Evolutionary conservation across 1,140 invertebrate genomes (phyloP).

Genomic region (Oryzaephilus surinamensis): DNA sequence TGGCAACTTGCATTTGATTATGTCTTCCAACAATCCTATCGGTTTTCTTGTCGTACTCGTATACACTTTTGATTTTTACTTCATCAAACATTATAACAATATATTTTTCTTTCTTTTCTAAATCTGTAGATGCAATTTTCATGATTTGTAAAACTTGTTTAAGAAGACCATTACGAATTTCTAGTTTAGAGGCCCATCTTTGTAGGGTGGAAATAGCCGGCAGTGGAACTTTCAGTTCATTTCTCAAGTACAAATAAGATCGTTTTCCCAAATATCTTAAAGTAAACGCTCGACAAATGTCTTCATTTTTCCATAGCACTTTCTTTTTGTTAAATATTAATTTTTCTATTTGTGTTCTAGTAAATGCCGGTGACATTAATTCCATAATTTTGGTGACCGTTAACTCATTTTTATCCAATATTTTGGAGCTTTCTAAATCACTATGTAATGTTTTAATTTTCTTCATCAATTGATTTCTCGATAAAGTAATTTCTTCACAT

Average conservation of each 20-base stretch:
- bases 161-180: slow-evolving; percentile 13
- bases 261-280: slow-evolving; percentile 14
- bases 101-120: slow-evolving; percentile 17
- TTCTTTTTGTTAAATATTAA: neutral
- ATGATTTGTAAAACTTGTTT: slow-evolving; percentile 15
- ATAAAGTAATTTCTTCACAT: too few relatives aligned
- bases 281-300: slow-evolving; percentile 13
- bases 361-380: neutral
- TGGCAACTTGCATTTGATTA: slow-evolving; percentile 28
- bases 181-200: slow-evolving; percentile 15
- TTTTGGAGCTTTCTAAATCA: too few relatives aligned
- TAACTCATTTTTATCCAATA: too few relatives aligned
- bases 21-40: slow-evolving; percentile 34
- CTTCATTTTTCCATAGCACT: too few relatives aligned
- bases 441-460: too few relatives aligned
- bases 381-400: neutral
- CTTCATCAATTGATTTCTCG: too few relatives aligned
- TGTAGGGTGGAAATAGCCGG: slow-evolving; percentile 10
- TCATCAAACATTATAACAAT: slow-evolving; percentile 28
- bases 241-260: slow-evolving; percentile 12
- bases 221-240: slow-evolving; percentile 14
- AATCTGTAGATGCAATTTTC: slow-evolving; percentile 10
- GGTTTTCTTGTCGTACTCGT: slow-evolving; percentile 30
- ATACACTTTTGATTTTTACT: slow-evolving; percentile 26
- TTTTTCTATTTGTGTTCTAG: neutral